Base-by-base conservation (phyloP, 2,113 vertebrate species). In the Chunga burmeisteri region DNA sequence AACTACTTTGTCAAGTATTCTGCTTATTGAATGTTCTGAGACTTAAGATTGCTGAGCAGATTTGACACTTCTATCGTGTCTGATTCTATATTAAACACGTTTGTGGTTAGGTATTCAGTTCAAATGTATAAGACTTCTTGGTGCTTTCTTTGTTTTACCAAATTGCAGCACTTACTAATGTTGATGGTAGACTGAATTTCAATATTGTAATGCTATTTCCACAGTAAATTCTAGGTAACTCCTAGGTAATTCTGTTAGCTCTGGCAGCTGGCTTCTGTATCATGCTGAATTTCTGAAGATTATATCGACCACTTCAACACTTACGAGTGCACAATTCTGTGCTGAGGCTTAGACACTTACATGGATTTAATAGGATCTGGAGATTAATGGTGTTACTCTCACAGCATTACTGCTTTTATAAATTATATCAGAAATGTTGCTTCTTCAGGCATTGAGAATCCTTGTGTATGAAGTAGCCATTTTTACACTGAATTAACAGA, bases 251-350 rank as follows among this genome's bases (percentile, higher is more conserved):
- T 67, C 46, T 38, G n/a, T 72, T 93, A 95, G 80, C 92, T 91
- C 72, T 87, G 79, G 92, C 78, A 85, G 88, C 32, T 70, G 65
- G 66, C 56, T 73, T 94, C 78, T 53, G 4, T 46, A 21, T 86
- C 2, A 29, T 73, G 50, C 34, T 94, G 55, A 96, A 96, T 97
- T 97, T 88, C 97, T 93, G 59, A 93, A 63, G 94, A 23, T 55
- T 73, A 8, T 87, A n/a, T 95, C n/a, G 38, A 92, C 72, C 42
- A 13, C 80, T 82, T 93, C 78, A 87, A 26, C 77, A 49, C 93
- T 85, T 74, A 38, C 12, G 49, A 53, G 20, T 40, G 36, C 13
- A 13, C 6, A 12, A 3, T 40, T 73, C 44, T 17, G 19, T 75
- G 58, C 50, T 59, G 58, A 62, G 47, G 27, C 59, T 79, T 49